phyloP scores from a whole-genome alignment of 2,113 vertebrate species.

The Pelecanoides urinatrix region DNA sequence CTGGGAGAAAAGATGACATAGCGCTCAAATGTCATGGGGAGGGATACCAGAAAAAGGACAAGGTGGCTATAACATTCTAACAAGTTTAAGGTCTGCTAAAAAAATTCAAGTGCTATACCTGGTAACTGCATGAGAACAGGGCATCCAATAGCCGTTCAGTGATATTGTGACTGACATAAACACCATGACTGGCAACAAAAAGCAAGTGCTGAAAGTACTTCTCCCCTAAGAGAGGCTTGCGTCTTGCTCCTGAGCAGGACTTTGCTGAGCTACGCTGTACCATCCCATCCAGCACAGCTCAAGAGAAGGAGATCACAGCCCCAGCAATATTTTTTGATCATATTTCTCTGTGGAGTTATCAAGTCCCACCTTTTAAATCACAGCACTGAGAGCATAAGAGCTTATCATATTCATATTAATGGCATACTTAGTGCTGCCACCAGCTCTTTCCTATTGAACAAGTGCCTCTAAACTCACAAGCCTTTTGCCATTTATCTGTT shows the following conservation, averaged over 20 bases:
- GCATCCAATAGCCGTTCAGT: background rate
- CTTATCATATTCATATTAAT: slow-evolving; percentile 26
- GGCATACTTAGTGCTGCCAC: background rate
- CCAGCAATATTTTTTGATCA: background rate
- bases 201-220: background rate
- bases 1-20: background rate
- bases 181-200: background rate
- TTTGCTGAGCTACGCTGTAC: background rate
- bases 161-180: background rate
- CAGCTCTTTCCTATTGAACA: background rate
- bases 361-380: slow-evolving; percentile 29
- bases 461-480: background rate
- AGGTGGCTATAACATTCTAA: background rate
- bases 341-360: background rate
- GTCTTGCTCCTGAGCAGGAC: background rate
- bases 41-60: background rate
- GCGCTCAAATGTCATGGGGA: background rate
- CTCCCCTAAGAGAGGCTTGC: background rate
- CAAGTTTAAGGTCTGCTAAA: background rate
- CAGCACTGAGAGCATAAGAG: background rate
- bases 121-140: background rate
- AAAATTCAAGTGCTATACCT: background rate
- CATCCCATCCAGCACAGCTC: background rate
- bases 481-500: background rate
- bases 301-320: background rate